Base-by-base conservation (phyloP, 2,888 invertebrate species). In the Elysia crispata region DNA sequence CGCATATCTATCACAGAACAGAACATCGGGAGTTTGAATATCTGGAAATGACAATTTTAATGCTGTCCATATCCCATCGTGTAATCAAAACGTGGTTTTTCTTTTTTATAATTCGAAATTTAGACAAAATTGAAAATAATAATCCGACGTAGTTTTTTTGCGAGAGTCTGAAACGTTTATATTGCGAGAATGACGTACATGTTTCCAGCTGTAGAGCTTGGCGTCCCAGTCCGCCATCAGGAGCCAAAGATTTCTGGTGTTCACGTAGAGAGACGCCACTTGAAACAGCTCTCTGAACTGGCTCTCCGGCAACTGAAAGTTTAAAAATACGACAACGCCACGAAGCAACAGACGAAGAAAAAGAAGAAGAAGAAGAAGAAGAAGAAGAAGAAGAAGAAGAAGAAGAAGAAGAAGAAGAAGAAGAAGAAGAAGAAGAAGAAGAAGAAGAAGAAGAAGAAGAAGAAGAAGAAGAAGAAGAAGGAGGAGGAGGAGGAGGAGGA, bases 211-310 rank as follows among this genome's bases (percentile, higher is more conserved):
- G 13, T 75, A 25, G 28, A 80, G 30, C 50, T 80, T 80, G 18
- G 30, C 20, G 23, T 80, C 80, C 80, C 80, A 80, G 80, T 80
- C 80, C 0, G 62, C 70, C 80, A 80, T 69, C 15, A 80, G 50
- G 3, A 80, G 70, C 80, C 80, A 80, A 8, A 76, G n/a, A n/a
- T 80, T 80, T 20, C 80, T 13, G 0, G 67, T 69, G 67, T 80
- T 76, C 41, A 76, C 70, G 64, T 80, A 76, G 28, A 67, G 76
- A 23, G 69, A 33, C 1, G 80, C 67, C 15, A 74, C 25, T 28
- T 62, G 18, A 49, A 80, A 80, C 60, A 80, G 62, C 30, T 80
- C 80, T 1, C 25, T 70, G 28, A 80, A 80, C 30, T 60, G 50
- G 25, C 60, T 70, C 20, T 76, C 76, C 0, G 69, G 57, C 50